Evolutionary conservation across 92 coral and sea anemone species (phyloP).

Genomic region (Palythoa caribaeorum): DNA sequence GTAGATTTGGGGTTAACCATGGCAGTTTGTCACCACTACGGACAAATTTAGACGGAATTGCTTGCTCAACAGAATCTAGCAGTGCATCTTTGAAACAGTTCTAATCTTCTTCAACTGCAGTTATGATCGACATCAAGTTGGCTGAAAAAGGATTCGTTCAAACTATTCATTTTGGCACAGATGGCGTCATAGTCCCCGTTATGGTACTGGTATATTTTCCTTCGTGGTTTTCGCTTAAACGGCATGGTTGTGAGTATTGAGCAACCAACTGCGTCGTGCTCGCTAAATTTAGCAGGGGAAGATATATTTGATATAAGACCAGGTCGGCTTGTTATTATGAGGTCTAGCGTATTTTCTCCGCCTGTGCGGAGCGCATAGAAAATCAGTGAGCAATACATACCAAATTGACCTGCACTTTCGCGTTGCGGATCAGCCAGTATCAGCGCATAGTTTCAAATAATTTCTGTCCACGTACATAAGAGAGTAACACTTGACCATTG

Average conservation of each 20-base stretch:
- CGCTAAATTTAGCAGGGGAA: slow-evolving; percentile 11
- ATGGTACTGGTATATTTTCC: background rate
- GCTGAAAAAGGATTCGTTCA: background rate
- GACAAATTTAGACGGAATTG: no score
- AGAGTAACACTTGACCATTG: no score
- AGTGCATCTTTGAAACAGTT: slow-evolving; percentile 3
- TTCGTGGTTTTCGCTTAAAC: slow-evolving; percentile 2
- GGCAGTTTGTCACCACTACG: no score
- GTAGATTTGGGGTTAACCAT: no score
- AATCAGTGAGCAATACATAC: no score
- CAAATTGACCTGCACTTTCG: no score
- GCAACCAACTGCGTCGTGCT: slow-evolving; percentile 27
- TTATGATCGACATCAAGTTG: background rate
- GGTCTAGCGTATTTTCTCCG: no score
- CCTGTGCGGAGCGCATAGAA: no score
- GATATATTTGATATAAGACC: background rate
- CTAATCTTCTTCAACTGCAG: slow-evolving; percentile 13
- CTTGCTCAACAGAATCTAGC: background rate
- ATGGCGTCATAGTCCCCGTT: slow-evolving; percentile 20
- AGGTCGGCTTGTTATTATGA: no score
- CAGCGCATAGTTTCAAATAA: no score
- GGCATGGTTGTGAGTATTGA: background rate
- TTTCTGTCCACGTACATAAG: no score
- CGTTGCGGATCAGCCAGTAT: no score
- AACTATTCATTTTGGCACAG: background rate